Evolutionary conservation across 2,888 invertebrate genomes (phyloP).

Genomic region (Sarcophaga rosellei): DNA sequence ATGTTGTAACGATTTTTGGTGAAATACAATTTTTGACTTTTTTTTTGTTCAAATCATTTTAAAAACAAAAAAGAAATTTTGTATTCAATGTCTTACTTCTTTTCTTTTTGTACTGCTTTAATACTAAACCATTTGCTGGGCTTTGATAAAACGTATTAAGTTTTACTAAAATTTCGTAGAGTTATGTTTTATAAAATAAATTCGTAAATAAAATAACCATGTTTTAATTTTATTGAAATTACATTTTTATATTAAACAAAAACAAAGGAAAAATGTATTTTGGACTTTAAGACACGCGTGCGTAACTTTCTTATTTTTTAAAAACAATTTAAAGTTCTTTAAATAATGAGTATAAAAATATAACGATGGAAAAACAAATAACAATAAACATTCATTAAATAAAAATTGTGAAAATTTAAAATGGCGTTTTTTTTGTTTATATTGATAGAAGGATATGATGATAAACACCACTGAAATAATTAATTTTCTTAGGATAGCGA

Average conservation of each 20-base stretch:
- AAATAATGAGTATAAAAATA: slow-evolving; percentile 15
- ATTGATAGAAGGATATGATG: background rate
- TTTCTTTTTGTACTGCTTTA: slow-evolving; percentile 19
- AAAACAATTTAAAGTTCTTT: slow-evolving; percentile 27
- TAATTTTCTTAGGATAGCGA: too few relatives aligned
- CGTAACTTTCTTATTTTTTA: slow-evolving; percentile 44
- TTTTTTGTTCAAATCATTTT: background rate
- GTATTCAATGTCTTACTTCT: slow-evolving; percentile 18
- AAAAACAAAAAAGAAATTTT: background rate
- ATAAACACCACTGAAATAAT: too few relatives aligned
- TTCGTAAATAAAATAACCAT: slow-evolving; percentile 8
- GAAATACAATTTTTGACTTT: slow-evolving; percentile 38
- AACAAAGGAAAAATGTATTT: slow-evolving; percentile 29
- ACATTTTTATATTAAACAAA: slow-evolving; percentile 1
- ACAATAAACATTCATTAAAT: slow-evolving; percentile 43
- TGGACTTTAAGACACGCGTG: slow-evolving; percentile 13
- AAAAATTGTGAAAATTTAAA: slow-evolving; percentile 33
- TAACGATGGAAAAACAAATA: slow-evolving; percentile 21
- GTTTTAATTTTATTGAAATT: slow-evolving; percentile 38
- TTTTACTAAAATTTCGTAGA: slow-evolving; percentile 33
- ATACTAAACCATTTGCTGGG: background rate
- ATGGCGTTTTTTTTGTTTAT: slow-evolving; percentile 3
- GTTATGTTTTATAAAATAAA: slow-evolving; percentile 24
- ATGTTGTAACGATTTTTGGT: slow-evolving; percentile 27
- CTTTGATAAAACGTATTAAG: slow-evolving; percentile 22